Conservation (phyloP, 2,113 vertebrate species). For the Anolis sagrei region DNA sequence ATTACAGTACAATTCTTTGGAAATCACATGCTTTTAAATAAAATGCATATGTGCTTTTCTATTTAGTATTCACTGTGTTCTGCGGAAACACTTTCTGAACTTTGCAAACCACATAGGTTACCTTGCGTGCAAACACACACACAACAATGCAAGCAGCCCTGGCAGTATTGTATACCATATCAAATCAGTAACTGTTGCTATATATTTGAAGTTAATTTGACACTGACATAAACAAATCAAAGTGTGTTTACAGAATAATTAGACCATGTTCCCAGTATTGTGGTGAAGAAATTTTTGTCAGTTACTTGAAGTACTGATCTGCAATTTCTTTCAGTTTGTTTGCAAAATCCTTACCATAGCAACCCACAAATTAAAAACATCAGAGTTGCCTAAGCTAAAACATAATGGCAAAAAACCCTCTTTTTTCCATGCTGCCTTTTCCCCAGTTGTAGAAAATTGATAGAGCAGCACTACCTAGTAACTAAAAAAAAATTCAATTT, state of each 20-base stretch:
- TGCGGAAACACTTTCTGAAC: slow-evolving; percentile 59
- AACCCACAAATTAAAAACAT: slow-evolving; percentile 75
- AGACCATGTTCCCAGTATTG: slow-evolving; percentile 75
- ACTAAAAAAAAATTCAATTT: slow-evolving; percentile 11
- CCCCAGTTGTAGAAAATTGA: slow-evolving; percentile 44
- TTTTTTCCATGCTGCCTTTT: slow-evolving; percentile 45
- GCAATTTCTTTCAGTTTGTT: slow-evolving; percentile 76
- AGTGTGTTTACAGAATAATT: slow-evolving; percentile 84
- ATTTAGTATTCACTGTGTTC: slow-evolving; percentile 55
- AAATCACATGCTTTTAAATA: slow-evolving; percentile 75
- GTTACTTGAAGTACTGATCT: slow-evolving; percentile 67
- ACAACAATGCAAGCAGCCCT: slow-evolving; percentile 53
- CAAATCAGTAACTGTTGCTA: slow-evolving; percentile 76
- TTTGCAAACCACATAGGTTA: slow-evolving; percentile 68
- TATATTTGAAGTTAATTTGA: slow-evolving; percentile 83
- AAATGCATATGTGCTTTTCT: slow-evolving; percentile 69
- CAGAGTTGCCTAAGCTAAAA: slow-evolving; percentile 57
- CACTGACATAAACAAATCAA: slow-evolving; percentile 83
- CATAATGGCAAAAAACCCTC: slow-evolving; percentile 54
- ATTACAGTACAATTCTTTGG: slow-evolving; percentile 58
- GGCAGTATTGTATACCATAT: slow-evolving; percentile 60
- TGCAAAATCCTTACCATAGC: slow-evolving; percentile 71
- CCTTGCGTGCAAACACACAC: slow-evolving; percentile 24
- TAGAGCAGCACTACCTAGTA: slow-evolving; percentile 39
- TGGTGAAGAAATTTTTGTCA: slow-evolving; percentile 74